Evolutionary conservation across 2,113 vertebrate genomes (phyloP).

Genomic region (Callocephalon fimbriatum): DNA sequence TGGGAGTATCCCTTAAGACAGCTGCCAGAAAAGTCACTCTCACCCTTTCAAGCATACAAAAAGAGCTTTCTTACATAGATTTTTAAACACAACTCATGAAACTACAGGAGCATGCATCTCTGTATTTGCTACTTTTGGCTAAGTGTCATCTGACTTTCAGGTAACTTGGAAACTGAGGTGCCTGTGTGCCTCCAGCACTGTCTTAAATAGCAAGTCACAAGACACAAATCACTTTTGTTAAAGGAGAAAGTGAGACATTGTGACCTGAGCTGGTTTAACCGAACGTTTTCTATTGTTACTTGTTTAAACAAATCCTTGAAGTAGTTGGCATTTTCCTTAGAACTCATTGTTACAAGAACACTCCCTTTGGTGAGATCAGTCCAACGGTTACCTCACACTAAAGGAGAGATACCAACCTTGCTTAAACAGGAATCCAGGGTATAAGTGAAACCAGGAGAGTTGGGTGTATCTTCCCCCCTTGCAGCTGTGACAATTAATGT

Average conservation of each 20-base stretch:
- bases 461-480: background rate
- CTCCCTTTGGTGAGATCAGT: background rate
- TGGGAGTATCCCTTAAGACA: background rate
- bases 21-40: background rate
- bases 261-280: conserved; percentile 5
- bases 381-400: background rate
- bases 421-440: background rate
- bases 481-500: background rate
- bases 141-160: background rate
- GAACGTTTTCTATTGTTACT: background rate
- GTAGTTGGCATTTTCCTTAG: background rate
- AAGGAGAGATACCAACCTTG: background rate
- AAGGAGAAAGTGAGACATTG: background rate
- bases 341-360: background rate
- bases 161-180: background rate
- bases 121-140: background rate
- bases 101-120: background rate
- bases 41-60: background rate
- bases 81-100: background rate
- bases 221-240: background rate
- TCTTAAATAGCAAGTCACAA: background rate
- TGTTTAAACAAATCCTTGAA: conserved; percentile 11
- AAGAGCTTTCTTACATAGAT: accelerated
- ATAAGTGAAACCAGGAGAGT: background rate
- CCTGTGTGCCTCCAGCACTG: background rate